These are phyloP conservation scores for Mola mola DNA, from an alignment of 2,113 vertebrate species.

Conservation along the genomic window DNA sequence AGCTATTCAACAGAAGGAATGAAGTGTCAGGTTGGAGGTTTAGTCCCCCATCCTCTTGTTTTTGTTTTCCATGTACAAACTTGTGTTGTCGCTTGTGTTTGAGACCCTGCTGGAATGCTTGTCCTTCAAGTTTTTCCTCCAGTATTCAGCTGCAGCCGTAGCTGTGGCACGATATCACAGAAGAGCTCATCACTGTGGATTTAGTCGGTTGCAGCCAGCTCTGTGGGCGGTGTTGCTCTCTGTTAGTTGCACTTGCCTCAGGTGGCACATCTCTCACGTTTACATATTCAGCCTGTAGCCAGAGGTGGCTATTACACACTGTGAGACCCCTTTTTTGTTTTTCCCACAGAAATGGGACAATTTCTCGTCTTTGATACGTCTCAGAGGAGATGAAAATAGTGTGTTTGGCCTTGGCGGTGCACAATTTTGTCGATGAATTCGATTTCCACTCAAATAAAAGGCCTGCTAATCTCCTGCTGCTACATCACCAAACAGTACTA, in stretches of 20 bases:
- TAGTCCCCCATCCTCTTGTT: slow-evolving; percentile 23
- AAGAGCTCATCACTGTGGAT: slow-evolving; percentile 45
- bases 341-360: slow-evolving; percentile 26
- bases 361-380: neutral
- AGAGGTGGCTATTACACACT: slow-evolving; percentile 51
- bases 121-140: slow-evolving; percentile 32
- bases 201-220: slow-evolving; percentile 47
- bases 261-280: slow-evolving; percentile 65
- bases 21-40: slow-evolving; percentile 33
- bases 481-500: no score
- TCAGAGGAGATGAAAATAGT: slow-evolving; percentile 6
- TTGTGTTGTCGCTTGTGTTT: slow-evolving; percentile 1
- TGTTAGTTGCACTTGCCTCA: slow-evolving; percentile 65
- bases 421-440: neutral
- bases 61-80: slow-evolving; percentile 10
- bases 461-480: no score
- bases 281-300: slow-evolving; percentile 56
- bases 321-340: slow-evolving; percentile 13
- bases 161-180: slow-evolving; percentile 8
- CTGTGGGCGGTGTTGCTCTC: slow-evolving; percentile 45
- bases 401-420: slow-evolving; percentile 22
- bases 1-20: slow-evolving; percentile 60
- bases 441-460: neutral
- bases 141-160: slow-evolving; percentile 17
- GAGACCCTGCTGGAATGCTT: slow-evolving; percentile 5